Percentiles rank a stretch among this genome's conserved stretches.
Evolutionary conservation across 2,797 vertebrate genomes (phyloP).

Genomic region (Alauda arvensis): DNA sequence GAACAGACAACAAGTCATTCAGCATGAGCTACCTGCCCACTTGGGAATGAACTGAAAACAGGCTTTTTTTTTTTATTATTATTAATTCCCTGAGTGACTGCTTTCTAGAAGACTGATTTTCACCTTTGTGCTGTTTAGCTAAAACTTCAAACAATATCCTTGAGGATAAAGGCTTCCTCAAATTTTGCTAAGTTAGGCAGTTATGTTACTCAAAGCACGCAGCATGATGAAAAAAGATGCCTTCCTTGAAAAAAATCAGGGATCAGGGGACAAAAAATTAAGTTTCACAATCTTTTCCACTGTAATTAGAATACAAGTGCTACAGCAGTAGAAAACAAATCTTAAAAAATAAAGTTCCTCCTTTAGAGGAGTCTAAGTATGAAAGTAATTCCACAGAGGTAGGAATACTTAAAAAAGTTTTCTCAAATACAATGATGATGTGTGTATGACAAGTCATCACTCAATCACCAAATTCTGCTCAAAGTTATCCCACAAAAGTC

Average conservation of each 20-base stretch:
- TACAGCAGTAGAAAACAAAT: not conserved
- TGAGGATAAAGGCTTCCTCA: not conserved
- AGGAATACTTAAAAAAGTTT: not conserved
- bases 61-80: not conserved
- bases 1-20: not conserved
- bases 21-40: not conserved
- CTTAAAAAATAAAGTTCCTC: not conserved
- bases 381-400: not conserved
- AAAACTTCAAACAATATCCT: not conserved
- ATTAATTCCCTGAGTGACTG: not conserved
- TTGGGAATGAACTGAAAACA: not conserved
- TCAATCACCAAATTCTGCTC: not conserved
- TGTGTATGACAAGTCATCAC: not conserved
- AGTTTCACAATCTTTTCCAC: not conserved
- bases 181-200: not conserved
- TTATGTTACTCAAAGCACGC: not conserved
- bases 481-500: not conserved
- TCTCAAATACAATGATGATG: not conserved
- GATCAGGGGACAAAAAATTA: not conserved
- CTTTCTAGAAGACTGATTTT: not conserved
- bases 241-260: not conserved
- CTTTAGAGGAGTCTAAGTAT: not conserved
- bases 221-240: not conserved
- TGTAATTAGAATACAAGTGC: not conserved
- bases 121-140: not conserved